Base-by-base conservation (phyloP, 2,888 invertebrate genomes). In the Caradrina clavipalpis region DNA sequence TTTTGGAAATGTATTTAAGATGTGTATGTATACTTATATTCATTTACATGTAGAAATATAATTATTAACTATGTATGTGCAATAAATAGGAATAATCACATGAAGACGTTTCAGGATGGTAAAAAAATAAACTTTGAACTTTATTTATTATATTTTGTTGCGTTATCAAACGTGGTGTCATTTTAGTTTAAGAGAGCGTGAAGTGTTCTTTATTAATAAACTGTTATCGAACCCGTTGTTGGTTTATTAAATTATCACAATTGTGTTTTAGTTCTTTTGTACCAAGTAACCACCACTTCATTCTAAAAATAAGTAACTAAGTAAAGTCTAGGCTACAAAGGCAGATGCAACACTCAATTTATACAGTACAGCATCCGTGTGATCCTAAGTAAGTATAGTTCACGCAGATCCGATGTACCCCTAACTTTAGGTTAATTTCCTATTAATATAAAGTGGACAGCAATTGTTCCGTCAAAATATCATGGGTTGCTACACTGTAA, bases 141-240 rank as follows among this genome's bases (percentile, higher is more conserved):
- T 17, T 19, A 26, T 55, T 68, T 21, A 19, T 54, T 57, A 60
- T 61, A 55, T 76, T 80, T 66, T 35, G 69, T 63, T 63, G 19
- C 21, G n/a, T 51, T 49, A 35, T 75, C 8, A 62, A 59, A 42
- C 13, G 51, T 35, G 10, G n/a, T 80, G 53, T 47, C 0, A 58
- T 50, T 75, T 58, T 42, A 64, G 7, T 17, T 26, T 22, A n/a
- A 81, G 69, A 83, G 78, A 74, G 74, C 77, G 31, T 55, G 15
- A 11, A 51, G 3, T 49, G 35, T 47, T 42, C 1, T 49, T 10
- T 3, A 11, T 11, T 47, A 42, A 39, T 11, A 39, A n/a, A 42
- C 19, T 42, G 26, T 22, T 21, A 22, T 63, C 1, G 35, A 42
- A 76, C 64, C 57, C 56, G 63, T 79, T 60, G 0, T 63, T 15